phyloP scores from a whole-genome alignment of 2,113 vertebrate genomes.

The Leptocoma aspasia region DNA sequence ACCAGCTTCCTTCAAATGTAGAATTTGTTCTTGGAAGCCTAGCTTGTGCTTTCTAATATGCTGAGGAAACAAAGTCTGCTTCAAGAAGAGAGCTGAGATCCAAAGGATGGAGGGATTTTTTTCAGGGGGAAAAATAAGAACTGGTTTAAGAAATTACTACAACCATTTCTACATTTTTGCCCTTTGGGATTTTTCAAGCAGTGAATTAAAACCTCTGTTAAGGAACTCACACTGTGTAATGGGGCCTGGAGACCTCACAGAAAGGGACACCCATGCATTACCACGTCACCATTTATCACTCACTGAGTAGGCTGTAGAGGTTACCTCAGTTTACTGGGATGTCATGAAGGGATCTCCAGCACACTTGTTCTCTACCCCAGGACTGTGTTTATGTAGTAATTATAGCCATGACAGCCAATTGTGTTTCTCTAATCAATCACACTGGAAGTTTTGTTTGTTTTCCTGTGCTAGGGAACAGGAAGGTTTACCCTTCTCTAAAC shows the following conservation, averaged over 20 bases:
- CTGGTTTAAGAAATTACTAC: not conserved
- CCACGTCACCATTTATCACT: slow-evolving; percentile 31
- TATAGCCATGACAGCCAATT: slow-evolving; percentile 61
- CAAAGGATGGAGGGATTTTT: not conserved
- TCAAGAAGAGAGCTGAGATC: not conserved
- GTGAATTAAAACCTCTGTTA: not conserved
- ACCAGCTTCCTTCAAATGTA: not conserved
- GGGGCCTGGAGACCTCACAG: slow-evolving; percentile 48
- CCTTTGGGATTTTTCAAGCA: not conserved
- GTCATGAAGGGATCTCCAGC: not conserved
- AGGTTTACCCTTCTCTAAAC: slow-evolving; percentile 42
- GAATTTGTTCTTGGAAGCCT: not conserved
- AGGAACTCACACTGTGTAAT: not conserved
- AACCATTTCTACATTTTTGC: not conserved
- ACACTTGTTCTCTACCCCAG: slow-evolving; percentile 27
- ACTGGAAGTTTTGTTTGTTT: slow-evolving; percentile 62
- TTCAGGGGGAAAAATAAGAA: not conserved
- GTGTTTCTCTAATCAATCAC: slow-evolving; percentile 66
- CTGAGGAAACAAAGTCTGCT: not conserved
- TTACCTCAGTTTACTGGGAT: slow-evolving; percentile 29
- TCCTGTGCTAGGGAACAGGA: slow-evolving; percentile 35
- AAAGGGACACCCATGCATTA: not conserved
- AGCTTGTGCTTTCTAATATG: not conserved
- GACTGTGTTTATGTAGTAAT: slow-evolving; percentile 65
- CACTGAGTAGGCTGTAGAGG: not conserved